Conservation (phyloP, 2,888 invertebrate genomes). For the Cephus sareptanus region DNA sequence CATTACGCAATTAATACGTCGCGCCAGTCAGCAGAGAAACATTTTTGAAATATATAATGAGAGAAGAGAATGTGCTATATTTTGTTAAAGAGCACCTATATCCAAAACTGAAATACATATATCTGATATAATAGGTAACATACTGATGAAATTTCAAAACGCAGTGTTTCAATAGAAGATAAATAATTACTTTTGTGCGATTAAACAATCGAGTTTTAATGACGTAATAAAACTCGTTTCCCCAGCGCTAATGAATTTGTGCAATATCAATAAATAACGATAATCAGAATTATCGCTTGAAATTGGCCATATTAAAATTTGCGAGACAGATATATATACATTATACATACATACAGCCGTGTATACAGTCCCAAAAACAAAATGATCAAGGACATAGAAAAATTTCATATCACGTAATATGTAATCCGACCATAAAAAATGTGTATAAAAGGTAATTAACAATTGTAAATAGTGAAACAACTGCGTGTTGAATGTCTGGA, state of each 20-base stretch:
- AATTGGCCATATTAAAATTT: neutral
- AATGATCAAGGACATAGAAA: too few relatives aligned
- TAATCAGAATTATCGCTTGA: neutral
- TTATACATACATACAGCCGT: too few relatives aligned
- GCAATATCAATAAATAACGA: neutral
- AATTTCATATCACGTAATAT: too few relatives aligned
- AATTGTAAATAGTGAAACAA: too few relatives aligned
- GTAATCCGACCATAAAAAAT: too few relatives aligned
- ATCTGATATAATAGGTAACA: too few relatives aligned
- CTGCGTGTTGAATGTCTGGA: too few relatives aligned
- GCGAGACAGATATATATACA: too few relatives aligned
- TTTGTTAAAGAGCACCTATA: neutral
- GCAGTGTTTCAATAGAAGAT: neutral
- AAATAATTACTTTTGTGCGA: neutral
- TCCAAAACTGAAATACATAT: neutral
- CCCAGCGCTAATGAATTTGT: neutral
- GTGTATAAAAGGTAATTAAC: too few relatives aligned
- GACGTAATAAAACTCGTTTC: neutral
- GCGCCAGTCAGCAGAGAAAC: neutral
- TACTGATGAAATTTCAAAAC: neutral
- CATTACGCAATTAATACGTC: neutral
- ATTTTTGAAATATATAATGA: neutral
- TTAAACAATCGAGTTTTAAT: neutral
- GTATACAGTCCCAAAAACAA: too few relatives aligned
- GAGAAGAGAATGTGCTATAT: neutral